Evolutionary conservation across 2,888 invertebrate genomes (phyloP), one percentile per base, ranked within the genome.

Genomic region (Amphipoea lucens): DNA sequence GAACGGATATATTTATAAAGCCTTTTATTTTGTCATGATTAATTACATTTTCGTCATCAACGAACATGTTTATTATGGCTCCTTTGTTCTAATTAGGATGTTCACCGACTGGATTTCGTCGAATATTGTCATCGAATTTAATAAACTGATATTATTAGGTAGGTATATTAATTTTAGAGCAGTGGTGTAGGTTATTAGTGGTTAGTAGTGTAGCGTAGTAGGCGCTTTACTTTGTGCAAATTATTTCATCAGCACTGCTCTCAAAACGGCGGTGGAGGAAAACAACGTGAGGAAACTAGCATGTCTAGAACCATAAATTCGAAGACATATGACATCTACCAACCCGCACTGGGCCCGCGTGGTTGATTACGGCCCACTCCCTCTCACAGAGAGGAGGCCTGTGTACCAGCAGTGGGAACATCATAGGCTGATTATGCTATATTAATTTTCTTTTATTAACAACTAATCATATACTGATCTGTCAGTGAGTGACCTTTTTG

Each of bases 41-140:
- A 69, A 69, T 83, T 69, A 82, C 42, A 68, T 57, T 63, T 71
- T 60, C 51, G 67, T 67, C 71, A 82, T 78, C n/a, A 63, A 36
- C 51, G 29, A 65, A 60, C 60, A 65, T 68, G 68, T 77, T 66
- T 82, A 60, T 62, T 45, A 45, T 29, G 23, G 14, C 48, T 65
- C 60, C 20, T 69, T 65, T 69, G 69, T 76, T 60, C 29, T 45
- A 65, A 76, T 69, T 82, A 60, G 57, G 12, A 65, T 51, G 69
- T 76, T 65, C 48, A 57, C 23, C 12, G 14, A 69, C 17, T 74
- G 23, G 23, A 14, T 54, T 62, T 68, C 12, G 20, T 76, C 60
- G 51, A 76, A 76, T 42, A 60, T 65, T 66, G 48, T n/a, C 40
- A 51, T 48, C 6, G n/a, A 62, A 11, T n/a, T 48, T 48, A 51